Conservation (phyloP, 1,140 invertebrate species). For the Parapsyche elsis region DNA sequence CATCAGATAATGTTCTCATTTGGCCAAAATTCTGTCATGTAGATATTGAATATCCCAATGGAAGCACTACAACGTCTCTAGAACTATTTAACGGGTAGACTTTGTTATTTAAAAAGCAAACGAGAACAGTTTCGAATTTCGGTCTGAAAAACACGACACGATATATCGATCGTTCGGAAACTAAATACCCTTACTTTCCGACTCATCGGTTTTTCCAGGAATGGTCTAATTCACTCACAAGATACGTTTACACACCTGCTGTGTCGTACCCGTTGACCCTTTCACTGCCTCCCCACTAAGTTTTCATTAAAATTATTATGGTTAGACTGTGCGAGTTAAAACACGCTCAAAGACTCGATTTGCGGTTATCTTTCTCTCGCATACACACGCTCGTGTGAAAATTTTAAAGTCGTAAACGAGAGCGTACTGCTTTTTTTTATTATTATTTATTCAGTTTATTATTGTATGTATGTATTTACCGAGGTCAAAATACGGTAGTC, state of each 20-base stretch:
- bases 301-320: no score
- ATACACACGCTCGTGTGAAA: neutral
- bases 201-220: slow-evolving; percentile 37
- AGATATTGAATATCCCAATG: neutral
- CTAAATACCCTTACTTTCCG: slow-evolving; percentile 22
- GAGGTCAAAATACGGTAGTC: slow-evolving; percentile 19
- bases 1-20: no score
- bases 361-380: neutral
- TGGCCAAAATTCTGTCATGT: no score
- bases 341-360: neutral
- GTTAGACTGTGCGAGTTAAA: no score
- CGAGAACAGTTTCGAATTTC: slow-evolving; percentile 1
- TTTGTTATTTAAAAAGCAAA: neutral
- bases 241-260: neutral
- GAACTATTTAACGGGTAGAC: neutral
- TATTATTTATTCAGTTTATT: no score
- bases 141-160: slow-evolving; percentile 10
- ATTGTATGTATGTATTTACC: neutral
- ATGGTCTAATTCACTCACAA: slow-evolving; percentile 7
- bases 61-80: neutral
- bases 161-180: slow-evolving; percentile 24
- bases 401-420: slow-evolving; percentile 1
- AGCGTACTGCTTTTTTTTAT: neutral
- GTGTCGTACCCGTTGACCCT: neutral
- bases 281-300: no score